A percentile compares a stretch with the other conserved stretches of the same genome.
Evolutionary conservation across 2,113 vertebrate species (phyloP).

Genomic region (Brachirus orientalis): DNA sequence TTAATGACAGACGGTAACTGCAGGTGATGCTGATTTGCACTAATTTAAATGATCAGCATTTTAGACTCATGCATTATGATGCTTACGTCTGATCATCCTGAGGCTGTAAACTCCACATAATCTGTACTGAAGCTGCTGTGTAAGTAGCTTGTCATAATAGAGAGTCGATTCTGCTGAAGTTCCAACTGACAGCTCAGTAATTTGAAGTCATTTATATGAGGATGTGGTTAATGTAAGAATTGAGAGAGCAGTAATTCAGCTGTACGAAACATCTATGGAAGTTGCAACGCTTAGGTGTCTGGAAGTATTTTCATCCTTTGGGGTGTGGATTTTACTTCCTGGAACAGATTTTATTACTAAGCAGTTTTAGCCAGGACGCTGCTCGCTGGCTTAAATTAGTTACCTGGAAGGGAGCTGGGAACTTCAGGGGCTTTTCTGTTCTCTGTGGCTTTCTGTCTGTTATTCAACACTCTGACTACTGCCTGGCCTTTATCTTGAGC

Average conservation of each 20-base stretch:
- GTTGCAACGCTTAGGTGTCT: constrained; percentile 28
- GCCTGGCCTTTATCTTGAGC: constrained; percentile 36
- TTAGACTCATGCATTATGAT: no score
- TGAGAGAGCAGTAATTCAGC: constrained; percentile 12
- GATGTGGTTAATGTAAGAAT: constrained; percentile 6
- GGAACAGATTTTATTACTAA: constrained; percentile 58
- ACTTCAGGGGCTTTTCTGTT: constrained; percentile 45
- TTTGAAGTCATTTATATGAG: constrained; percentile 7
- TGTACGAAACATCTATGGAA: constrained; percentile 33
- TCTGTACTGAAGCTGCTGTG: not conserved
- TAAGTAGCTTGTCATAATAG: not conserved
- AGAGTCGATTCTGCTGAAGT: not conserved
- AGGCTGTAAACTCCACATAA: not conserved
- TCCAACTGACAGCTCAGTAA: not conserved
- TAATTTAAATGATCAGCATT: no score
- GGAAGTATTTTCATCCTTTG: constrained; percentile 49
- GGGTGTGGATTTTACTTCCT: constrained; percentile 58
- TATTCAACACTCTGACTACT: constrained; percentile 21
- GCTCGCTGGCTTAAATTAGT: constrained; percentile 57
- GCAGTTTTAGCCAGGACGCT: constrained; percentile 41
- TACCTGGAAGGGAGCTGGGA: constrained; percentile 57
- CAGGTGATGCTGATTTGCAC: not conserved
- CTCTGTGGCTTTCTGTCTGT: constrained; percentile 38
- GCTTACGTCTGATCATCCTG: not conserved
- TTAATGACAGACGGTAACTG: no score